phyloP scores from a whole-genome alignment of 2,888 invertebrate species.

The Lithophane ornitopus region DNA sequence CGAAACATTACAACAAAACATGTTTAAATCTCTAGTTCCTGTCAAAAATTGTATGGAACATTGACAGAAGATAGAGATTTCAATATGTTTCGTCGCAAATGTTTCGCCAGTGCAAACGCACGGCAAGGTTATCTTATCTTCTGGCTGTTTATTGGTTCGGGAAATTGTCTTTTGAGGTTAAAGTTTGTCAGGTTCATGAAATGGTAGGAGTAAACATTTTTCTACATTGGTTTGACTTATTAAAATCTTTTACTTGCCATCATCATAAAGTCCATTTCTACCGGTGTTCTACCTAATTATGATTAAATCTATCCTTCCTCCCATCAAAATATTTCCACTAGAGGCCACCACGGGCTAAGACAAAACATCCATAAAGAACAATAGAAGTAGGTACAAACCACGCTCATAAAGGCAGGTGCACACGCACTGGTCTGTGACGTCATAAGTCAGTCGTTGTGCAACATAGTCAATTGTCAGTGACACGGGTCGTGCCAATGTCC shows the following conservation, averaged over 20 bases:
- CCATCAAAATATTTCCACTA: constrained; percentile 48
- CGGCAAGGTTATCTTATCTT: neutral
- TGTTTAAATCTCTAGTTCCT: too few species aligned
- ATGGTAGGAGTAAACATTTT: neutral
- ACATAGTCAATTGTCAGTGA: constrained; percentile 31
- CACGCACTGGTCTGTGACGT: constrained; percentile 23
- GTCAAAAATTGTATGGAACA: too few species aligned
- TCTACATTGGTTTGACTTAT: neutral
- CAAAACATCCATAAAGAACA: constrained; percentile 51
- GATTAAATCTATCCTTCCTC: constrained; percentile 2
- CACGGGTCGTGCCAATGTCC: constrained; percentile 41
- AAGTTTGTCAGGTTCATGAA: neutral
- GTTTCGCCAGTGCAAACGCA: too few species aligned
- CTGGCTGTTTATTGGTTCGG: too few species aligned
- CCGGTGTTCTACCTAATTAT: neutral
- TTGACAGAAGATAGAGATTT: too few species aligned
- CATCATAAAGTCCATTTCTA: too few species aligned
- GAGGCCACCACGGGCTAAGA: constrained; percentile 14
- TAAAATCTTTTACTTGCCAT: neutral
- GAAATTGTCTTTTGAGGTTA: neutral
- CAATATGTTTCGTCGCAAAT: too few species aligned
- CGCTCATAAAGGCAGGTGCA: constrained; percentile 6
- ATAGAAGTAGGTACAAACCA: constrained; percentile 28
- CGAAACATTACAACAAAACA: too few species aligned
- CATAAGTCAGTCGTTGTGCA: constrained; percentile 41